Evolutionary conservation across 2,888 invertebrate species (phyloP).

Genomic region (Saturnia pavonia): DNA sequence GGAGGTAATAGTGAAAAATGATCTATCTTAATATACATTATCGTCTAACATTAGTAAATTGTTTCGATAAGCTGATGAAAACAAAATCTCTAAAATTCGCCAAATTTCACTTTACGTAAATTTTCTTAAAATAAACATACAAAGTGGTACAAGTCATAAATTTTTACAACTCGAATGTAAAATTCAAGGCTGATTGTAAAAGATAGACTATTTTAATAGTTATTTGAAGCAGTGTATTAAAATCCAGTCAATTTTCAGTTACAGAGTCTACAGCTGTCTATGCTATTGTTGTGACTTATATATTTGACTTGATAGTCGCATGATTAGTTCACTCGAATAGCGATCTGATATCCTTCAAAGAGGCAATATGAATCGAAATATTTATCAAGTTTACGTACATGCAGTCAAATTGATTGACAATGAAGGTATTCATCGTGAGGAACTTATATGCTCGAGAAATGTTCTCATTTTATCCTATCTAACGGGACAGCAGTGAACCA

Average conservation of each 20-base stretch:
- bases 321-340: no score
- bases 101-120: background rate
- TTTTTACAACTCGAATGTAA: slow-evolving; percentile 3
- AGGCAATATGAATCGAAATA: no score
- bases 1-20: no score
- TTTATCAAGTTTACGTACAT: no score
- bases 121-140: background rate
- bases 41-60: background rate
- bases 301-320: no score
- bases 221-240: background rate
- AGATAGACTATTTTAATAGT: background rate
- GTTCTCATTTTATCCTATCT: no score
- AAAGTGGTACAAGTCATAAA: background rate
- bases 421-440: no score
- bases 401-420: no score
- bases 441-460: no score
- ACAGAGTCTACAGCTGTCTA: background rate
- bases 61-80: background rate
- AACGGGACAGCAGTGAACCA: no score
- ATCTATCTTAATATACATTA: background rate
- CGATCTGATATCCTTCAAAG: no score
- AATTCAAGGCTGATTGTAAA: background rate
- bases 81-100: background rate
- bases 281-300: no score
- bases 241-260: background rate